phyloP scores from a whole-genome alignment of 1,140 invertebrate species.

The Sitophilus oryzae region DNA sequence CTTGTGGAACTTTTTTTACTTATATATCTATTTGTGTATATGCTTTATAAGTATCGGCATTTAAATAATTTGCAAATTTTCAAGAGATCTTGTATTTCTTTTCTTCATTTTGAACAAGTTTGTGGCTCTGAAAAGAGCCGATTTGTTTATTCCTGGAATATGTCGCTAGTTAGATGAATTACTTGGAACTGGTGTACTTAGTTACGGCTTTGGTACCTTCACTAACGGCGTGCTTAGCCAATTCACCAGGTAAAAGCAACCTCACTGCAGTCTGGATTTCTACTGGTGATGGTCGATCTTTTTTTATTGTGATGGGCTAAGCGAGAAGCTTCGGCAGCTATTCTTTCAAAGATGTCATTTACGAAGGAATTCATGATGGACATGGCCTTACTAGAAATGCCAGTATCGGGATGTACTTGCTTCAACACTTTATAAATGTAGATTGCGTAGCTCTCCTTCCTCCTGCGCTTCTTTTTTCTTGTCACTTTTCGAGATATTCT shows the following conservation, averaged over 20 bases:
- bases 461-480: slow-evolving; percentile 49
- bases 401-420: slow-evolving; percentile 63
- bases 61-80: too few species aligned
- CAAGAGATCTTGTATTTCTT: too few species aligned
- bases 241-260: slow-evolving; percentile 52
- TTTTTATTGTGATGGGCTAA: slow-evolving; percentile 67
- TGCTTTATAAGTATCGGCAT: too few species aligned
- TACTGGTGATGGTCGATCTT: slow-evolving; percentile 53
- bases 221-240: too few species aligned
- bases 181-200: slow-evolving; percentile 52
- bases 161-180: too few species aligned
- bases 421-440: slow-evolving; percentile 68
- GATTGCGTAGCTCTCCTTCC: slow-evolving; percentile 63
- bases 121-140: too few species aligned
- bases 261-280: slow-evolving; percentile 53
- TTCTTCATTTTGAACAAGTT: too few species aligned
- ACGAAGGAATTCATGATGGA: slow-evolving; percentile 51
- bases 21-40: too few species aligned
- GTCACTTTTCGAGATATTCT: slow-evolving; percentile 50
- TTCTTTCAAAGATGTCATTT: slow-evolving; percentile 64
- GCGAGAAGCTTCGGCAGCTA: slow-evolving; percentile 62
- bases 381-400: slow-evolving; percentile 60
- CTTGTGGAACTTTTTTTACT: too few species aligned
- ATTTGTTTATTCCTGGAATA: too few species aligned
- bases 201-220: slow-evolving; percentile 56